Base-by-base conservation (phyloP, 2,113 vertebrate genomes). In the Elachura formosa region DNA sequence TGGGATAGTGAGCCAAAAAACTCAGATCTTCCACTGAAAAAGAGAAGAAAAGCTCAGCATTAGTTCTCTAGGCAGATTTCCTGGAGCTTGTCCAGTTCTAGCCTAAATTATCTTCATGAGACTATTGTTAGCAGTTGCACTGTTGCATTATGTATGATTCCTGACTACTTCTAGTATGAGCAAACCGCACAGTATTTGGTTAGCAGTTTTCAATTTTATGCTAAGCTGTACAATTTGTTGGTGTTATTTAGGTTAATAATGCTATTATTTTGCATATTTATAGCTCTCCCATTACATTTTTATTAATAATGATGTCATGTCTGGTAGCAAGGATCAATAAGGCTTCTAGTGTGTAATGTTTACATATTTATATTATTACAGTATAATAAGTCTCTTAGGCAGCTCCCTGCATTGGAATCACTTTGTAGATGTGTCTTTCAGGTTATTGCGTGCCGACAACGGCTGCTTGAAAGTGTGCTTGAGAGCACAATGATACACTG, bases 241-340 rank as follows among this genome's bases (percentile, higher is more conserved):
- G 63, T 36, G 85, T 61, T 96, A 96, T 97, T 97, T 96, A 93
- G 76, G 89, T 90, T 89, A 93, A 96, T 94, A 62, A 62, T 74
- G 80, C 90, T 62, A 84, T 92, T 96, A 90, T 96, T 97, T 91
- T 92, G 52, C 73, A 88, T 82, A 95, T 93, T 97, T 94, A 93
- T 96, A 95, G 76, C 45, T 87, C 45, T 48, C 10, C 51, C 61
- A 84, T 91, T 97, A 88, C 80, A 81, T 89, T 72, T 82, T 97
- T 94, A 88, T 97, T 96, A 96, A 92, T 94, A 96, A 97, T 81
- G 75, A 94, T 97, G 89, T 95, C 93, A 95, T 89, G 90, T 95
- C 93, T 91, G 82, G 87, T 89, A 85, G 63, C 49, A 95, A 84
- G 68, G 87, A 92, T 96, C 84, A 95, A 68, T 95, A 94, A 77